These are phyloP conservation scores for Meriones psammophilus DNA, from an alignment of 2,797 vertebrate species.

Conservation along the genomic window DNA sequence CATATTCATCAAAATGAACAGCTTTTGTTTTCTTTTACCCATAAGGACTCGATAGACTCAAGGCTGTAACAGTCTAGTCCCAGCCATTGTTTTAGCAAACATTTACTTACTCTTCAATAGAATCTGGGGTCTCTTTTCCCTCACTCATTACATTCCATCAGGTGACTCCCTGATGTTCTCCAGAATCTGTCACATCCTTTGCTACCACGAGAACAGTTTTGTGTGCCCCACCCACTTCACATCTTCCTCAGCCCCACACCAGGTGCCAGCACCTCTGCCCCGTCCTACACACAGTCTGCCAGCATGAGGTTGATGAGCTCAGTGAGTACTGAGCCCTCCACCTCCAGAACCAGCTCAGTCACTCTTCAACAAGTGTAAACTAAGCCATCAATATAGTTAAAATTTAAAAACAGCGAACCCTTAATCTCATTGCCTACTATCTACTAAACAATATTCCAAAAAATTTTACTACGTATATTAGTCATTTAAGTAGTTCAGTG, in stretches of 20 bases:
- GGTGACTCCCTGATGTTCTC: background rate
- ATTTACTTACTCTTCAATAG: background rate
- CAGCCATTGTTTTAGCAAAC: background rate
- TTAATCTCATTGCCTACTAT: background rate
- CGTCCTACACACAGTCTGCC: too few species aligned
- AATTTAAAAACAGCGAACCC: background rate
- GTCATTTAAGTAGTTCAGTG: background rate
- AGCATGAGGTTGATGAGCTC: background rate
- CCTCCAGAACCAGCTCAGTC: background rate
- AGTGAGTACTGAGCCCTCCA: background rate
- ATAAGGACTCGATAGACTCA: background rate
- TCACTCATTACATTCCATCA: background rate
- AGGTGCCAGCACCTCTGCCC: background rate
- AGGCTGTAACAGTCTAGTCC: background rate
- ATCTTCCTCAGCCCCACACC: background rate
- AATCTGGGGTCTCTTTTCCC: background rate
- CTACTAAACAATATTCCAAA: constrained; percentile 55
- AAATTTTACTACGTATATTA: background rate
- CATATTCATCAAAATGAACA: background rate
- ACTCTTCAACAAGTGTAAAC: background rate
- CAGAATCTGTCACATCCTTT: background rate
- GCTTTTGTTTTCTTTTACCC: background rate
- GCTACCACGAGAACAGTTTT: background rate
- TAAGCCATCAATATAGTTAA: background rate
- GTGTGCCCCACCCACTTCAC: background rate